Evolutionary conservation across 2,113 vertebrate genomes (phyloP).

Genomic region (Petrocephalus zakoni): DNA sequence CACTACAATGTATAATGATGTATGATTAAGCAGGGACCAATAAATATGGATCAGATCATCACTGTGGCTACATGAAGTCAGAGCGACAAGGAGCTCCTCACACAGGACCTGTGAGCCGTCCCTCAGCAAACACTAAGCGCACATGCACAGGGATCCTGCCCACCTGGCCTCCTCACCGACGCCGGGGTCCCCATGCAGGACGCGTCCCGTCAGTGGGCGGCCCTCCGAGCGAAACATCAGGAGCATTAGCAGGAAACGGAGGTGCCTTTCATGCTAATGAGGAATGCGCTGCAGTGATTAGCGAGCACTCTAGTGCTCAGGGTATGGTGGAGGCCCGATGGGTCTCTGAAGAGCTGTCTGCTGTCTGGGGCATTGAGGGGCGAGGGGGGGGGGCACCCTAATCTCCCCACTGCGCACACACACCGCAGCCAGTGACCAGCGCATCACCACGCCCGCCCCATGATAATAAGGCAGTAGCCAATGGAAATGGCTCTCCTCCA

Average conservation of each 20-base stretch:
- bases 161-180: neutral
- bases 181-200: neutral
- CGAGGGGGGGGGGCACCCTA: constrained; percentile 37
- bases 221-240: neutral
- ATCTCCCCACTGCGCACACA: neutral
- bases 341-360: constrained; percentile 61
- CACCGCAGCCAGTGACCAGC: constrained; percentile 29
- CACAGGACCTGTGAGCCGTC: neutral
- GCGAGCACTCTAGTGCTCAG: neutral
- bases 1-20: neutral
- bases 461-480: constrained; percentile 51
- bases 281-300: neutral
- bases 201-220: neutral
- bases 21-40: neutral
- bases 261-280: neutral
- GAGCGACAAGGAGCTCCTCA: neutral
- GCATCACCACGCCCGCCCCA: constrained; percentile 49
- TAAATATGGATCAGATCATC: neutral
- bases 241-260: neutral
- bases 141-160: neutral
- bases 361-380: constrained; percentile 59
- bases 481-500: constrained; percentile 64
- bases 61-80: neutral
- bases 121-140: neutral
- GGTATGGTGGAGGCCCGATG: constrained; percentile 39